Conservation (phyloP, 2,113 vertebrate species). For the Micronycteris hirsuta region DNA sequence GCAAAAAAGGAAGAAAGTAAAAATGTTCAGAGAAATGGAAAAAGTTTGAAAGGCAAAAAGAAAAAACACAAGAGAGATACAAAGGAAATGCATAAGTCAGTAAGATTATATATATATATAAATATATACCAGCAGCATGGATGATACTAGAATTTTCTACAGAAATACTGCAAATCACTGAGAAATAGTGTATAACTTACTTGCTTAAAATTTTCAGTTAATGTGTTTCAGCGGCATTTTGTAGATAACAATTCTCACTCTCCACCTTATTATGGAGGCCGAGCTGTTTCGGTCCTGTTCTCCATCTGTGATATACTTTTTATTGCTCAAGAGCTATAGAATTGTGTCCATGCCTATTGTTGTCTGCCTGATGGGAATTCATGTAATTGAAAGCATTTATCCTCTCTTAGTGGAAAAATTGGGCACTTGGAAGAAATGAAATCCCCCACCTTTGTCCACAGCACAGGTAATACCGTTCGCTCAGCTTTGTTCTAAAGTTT, state of each 20-base stretch:
- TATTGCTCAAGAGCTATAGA: constrained; percentile 50
- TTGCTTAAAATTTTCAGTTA: constrained; percentile 72
- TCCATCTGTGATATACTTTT: constrained; percentile 41
- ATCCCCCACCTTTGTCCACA: constrained; percentile 52
- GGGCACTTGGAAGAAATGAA: constrained; percentile 69
- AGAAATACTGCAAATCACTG: constrained; percentile 39
- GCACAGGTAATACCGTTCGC: constrained; percentile 15
- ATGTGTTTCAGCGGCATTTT: constrained; percentile 48
- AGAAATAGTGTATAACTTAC: constrained; percentile 62
- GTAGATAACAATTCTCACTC: not conserved
- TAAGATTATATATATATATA: not conserved
- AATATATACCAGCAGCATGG: not conserved
- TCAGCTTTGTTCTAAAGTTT: constrained; percentile 57
- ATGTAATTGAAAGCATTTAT: constrained; percentile 66
- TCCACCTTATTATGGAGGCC: constrained; percentile 43
- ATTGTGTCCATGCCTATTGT: constrained; percentile 41
- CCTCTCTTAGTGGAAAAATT: constrained; percentile 67
- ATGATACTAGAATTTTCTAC: not conserved
- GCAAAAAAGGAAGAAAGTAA: not conserved
- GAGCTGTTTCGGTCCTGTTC: constrained; percentile 23
- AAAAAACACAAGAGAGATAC: not conserved
- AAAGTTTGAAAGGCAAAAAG: not conserved
- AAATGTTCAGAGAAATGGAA: not conserved
- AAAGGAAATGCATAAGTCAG: not conserved
- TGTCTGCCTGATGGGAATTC: constrained; percentile 54